Conservation (phyloP, 2,888 invertebrate species). For the Crematogaster levior region DNA sequence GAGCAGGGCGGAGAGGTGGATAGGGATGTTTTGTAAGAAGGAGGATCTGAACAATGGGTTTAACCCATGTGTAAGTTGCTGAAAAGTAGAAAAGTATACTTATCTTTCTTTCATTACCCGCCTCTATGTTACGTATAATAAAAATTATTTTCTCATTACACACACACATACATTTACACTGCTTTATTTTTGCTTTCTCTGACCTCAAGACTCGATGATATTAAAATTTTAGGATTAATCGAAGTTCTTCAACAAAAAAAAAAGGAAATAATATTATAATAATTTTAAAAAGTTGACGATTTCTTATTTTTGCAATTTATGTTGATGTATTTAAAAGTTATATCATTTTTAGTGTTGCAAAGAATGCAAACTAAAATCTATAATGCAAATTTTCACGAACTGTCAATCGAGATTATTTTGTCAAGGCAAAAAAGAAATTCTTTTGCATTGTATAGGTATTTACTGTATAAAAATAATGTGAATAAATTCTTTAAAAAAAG, state of each 20-base stretch:
- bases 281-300: background rate
- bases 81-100: background rate
- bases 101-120: background rate
- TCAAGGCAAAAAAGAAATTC: background rate
- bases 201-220: background rate
- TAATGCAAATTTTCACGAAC: background rate
- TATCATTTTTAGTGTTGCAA: background rate
- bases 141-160: background rate
- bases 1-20: background rate
- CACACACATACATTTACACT: background rate
- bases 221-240: background rate
- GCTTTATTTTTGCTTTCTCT: background rate
- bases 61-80: constrained; percentile 12
- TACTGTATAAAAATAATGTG: background rate
- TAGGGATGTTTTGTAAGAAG: background rate
- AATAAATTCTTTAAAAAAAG: background rate
- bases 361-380: background rate
- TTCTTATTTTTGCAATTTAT: background rate
- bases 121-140: background rate
- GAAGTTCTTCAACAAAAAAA: background rate
- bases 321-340: background rate
- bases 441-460: background rate
- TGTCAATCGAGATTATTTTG: background rate
- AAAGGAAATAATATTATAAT: background rate
- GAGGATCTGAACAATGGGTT: background rate